A percentile compares a stretch with the other conserved stretches of the same genome.
Evolutionary conservation across 2,113 vertebrate genomes (phyloP).

Genomic region (Odobenus rosmarus): DNA sequence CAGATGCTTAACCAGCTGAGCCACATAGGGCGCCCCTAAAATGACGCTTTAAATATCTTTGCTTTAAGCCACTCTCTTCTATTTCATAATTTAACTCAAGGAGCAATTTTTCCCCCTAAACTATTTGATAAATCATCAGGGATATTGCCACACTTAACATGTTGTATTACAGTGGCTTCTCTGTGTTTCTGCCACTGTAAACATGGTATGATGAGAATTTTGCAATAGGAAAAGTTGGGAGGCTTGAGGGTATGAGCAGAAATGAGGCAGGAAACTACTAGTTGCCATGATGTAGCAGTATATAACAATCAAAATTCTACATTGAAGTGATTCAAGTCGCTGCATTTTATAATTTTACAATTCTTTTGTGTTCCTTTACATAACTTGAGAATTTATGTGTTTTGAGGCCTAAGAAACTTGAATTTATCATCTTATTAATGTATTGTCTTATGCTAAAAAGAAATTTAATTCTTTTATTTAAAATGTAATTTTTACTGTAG

Average conservation of each 20-base stretch:
- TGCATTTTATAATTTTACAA: constrained; percentile 27
- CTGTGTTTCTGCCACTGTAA: background rate
- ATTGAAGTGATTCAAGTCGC: background rate
- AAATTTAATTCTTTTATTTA: constrained; percentile 10
- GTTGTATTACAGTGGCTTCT: background rate
- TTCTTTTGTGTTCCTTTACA: constrained; percentile 21
- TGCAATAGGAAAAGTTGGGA: background rate
- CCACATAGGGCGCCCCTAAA: background rate
- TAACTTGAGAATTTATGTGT: background rate
- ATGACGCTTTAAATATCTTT: background rate
- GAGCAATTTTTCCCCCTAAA: background rate
- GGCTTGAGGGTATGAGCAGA: background rate
- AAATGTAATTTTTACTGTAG: background rate
- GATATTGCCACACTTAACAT: background rate
- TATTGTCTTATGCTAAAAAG: background rate
- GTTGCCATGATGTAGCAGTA: background rate
- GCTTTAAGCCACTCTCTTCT: constrained; percentile 9
- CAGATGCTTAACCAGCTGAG: background rate
- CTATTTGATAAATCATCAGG: constrained; percentile 9
- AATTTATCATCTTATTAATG: background rate
- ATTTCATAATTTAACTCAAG: constrained; percentile 30
- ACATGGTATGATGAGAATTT: background rate
- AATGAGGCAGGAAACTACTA: constrained; percentile 6
- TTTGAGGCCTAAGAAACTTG: background rate
- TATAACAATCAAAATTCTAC: constrained; percentile 3